phyloP scores from a whole-genome alignment of 2,113 vertebrate species.

The Tenrec ecaudatus region DNA sequence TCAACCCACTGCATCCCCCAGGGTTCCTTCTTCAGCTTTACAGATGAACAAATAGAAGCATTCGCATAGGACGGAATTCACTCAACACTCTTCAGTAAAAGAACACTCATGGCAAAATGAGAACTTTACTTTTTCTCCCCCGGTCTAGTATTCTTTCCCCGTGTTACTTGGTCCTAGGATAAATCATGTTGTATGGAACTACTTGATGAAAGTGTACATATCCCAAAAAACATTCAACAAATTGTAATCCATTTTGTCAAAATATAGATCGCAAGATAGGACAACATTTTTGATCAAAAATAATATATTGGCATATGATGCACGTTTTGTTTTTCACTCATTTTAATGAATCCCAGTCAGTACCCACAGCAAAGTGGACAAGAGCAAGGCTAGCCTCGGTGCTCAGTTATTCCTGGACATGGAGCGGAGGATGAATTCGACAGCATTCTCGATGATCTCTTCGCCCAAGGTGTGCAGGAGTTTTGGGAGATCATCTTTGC shows the following conservation, averaged over 20 bases:
- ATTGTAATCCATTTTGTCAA: background rate
- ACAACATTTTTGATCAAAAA: background rate
- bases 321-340: background rate
- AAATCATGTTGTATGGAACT: background rate
- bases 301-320: background rate
- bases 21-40: background rate
- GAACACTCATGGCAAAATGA: background rate
- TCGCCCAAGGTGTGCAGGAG: slow-evolving; percentile 71
- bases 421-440: slow-evolving; percentile 68
- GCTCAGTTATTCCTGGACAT: slow-evolving; percentile 63
- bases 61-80: background rate
- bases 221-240: background rate
- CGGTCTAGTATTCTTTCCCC: background rate
- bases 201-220: background rate
- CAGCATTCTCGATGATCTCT: slow-evolving; percentile 77
- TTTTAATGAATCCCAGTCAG: slow-evolving; percentile 6
- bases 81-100: background rate
- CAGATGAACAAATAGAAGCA: background rate
- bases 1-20: too few species aligned
- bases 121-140: background rate
- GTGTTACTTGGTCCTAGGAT: background rate
- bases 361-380: background rate
- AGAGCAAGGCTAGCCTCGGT: background rate
- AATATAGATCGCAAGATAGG: background rate
- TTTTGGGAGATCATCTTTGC: slow-evolving; percentile 44